Conservation (phyloP, 2,888 invertebrate species). For the Listrodromus nycthemerus region DNA sequence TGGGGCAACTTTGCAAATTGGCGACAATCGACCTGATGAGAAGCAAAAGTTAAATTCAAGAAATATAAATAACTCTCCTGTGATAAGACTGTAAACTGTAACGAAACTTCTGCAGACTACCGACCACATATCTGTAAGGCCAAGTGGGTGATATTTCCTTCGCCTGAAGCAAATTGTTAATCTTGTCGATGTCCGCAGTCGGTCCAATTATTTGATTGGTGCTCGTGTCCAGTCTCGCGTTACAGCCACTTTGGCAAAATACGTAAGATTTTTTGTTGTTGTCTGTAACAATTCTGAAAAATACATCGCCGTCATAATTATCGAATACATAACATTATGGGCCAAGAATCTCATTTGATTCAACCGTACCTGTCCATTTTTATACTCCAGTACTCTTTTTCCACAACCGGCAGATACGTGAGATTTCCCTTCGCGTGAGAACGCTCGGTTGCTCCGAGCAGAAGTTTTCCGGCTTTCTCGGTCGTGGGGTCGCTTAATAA, state of each 20-base stretch:
- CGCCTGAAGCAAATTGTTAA: conserved; percentile 83
- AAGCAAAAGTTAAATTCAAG: conserved; percentile 10
- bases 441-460: conserved; percentile 88
- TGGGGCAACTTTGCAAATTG: conserved; percentile 87
- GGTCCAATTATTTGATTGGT: conserved; percentile 84
- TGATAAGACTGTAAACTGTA: too few relatives aligned
- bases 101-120: conserved; percentile 9
- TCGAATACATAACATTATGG: background rate
- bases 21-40: conserved; percentile 86
- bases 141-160: conserved; percentile 69
- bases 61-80: background rate
- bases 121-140: conserved; percentile 73
- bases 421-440: conserved; percentile 88
- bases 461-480: conserved; percentile 86
- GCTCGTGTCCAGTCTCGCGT: conserved; percentile 84
- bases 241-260: conserved; percentile 82
- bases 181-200: conserved; percentile 78
- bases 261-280: conserved; percentile 70
- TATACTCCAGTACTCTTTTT: conserved; percentile 89
- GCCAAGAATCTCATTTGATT: background rate
- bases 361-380: conserved; percentile 86
- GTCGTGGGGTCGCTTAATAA: conserved; percentile 86
- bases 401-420: conserved; percentile 87
- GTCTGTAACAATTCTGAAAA: conserved; percentile 71
- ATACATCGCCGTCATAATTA: background rate